Evolutionary conservation across 2,113 vertebrate genomes (phyloP).

Genomic region (Odobenus rosmarus): DNA sequence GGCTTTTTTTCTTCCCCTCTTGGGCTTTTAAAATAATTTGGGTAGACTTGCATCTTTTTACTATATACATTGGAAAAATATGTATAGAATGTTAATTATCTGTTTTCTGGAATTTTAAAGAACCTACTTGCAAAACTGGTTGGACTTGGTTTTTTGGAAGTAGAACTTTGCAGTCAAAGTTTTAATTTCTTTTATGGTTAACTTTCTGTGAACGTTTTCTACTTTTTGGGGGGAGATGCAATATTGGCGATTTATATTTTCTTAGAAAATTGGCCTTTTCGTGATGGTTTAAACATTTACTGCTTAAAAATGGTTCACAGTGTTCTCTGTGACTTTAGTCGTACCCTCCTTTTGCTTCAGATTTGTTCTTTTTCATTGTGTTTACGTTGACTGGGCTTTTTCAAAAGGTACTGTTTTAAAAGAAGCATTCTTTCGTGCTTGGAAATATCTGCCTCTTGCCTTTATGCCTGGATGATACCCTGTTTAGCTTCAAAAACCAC

Average conservation of each 20-base stretch:
- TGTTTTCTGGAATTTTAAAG: neutral
- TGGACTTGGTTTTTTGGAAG: neutral
- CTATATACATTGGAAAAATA: neutral
- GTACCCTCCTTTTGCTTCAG: neutral
- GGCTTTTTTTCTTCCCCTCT: neutral
- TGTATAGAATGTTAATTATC: conserved; percentile 9
- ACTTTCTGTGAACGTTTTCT: neutral
- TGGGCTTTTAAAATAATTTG: neutral
- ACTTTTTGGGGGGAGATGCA: neutral
- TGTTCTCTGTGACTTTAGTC: neutral
- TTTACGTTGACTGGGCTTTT: neutral
- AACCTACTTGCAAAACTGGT: neutral
- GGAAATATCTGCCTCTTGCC: neutral
- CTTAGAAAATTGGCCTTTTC: neutral
- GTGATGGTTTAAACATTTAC: neutral
- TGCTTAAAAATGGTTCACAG: neutral
- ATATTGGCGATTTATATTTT: neutral
- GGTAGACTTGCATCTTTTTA: neutral
- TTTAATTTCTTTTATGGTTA: neutral
- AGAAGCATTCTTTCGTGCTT: neutral
- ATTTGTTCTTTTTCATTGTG: neutral
- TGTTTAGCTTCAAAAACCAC: neutral
- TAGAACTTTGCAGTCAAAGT: neutral
- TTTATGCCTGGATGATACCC: neutral
- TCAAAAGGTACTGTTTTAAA: neutral